These are phyloP conservation scores for Orchestes rusci DNA, from an alignment of 2,888 invertebrate species.

Conservation along the genomic window DNA sequence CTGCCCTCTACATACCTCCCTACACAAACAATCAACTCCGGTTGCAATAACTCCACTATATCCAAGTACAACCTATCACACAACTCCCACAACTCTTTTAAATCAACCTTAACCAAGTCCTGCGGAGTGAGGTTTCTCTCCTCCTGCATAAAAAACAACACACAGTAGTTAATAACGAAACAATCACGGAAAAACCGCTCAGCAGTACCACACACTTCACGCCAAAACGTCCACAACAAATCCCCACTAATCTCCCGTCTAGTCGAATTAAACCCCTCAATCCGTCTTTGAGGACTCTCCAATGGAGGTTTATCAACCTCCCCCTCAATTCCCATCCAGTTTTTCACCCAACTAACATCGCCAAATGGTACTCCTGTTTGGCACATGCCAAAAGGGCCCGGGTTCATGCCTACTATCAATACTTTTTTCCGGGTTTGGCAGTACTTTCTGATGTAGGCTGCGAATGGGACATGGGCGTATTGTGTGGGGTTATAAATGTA, in stretches of 20 bases:
- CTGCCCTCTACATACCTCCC: slow-evolving; percentile 72
- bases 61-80: slow-evolving; percentile 70
- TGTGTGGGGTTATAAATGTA: slow-evolving; percentile 76
- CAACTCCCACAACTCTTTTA: slow-evolving; percentile 42
- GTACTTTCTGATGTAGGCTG: slow-evolving; percentile 65
- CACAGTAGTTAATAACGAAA: slow-evolving; percentile 86
- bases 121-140: slow-evolving; percentile 83
- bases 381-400: slow-evolving; percentile 95
- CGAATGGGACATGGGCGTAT: slow-evolving; percentile 75
- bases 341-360: slow-evolving; percentile 66
- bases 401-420: slow-evolving; percentile 90
- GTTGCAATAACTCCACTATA: slow-evolving; percentile 60
- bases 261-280: slow-evolving; percentile 67
- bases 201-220: slow-evolving; percentile 61
- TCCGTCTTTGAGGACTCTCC: slow-evolving; percentile 62
- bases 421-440: slow-evolving; percentile 59
- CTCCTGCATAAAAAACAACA: slow-evolving; percentile 71
- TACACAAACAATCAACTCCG: slow-evolving; percentile 68
- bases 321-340: slow-evolving; percentile 70
- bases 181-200: slow-evolving; percentile 70
- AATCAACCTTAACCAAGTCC: slow-evolving; percentile 57
- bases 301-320: slow-evolving; percentile 58
- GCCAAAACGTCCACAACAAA: slow-evolving; percentile 76
- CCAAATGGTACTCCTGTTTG: slow-evolving; percentile 95
- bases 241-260: slow-evolving; percentile 68